Percentiles rank a stretch among this genome's conserved stretches.
Evolutionary conservation across 2,888 invertebrate species (phyloP).

Genomic region (Rugalucina vietnamica): DNA sequence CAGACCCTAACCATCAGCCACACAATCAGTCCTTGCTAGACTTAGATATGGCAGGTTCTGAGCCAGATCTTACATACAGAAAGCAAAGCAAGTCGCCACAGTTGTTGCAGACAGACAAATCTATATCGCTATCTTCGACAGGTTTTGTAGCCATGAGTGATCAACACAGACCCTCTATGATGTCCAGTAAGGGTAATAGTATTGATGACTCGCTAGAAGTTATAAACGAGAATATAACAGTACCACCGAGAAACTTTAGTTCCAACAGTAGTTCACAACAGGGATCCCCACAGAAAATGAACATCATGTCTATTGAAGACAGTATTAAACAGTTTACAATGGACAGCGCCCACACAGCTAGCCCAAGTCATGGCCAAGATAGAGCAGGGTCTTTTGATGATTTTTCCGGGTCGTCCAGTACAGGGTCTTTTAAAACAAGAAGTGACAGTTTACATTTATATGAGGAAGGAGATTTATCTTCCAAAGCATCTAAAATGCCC

Average conservation of each 20-base stretch:
- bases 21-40: neutral
- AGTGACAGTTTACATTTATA: neutral
- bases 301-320: neutral
- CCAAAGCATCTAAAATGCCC: neutral
- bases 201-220: conserved; percentile 32
- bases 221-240: neutral
- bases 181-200: conserved; percentile 25
- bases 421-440: neutral
- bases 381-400: neutral
- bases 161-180: neutral
- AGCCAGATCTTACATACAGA: conserved; percentile 6
- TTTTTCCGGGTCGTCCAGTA: neutral
- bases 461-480: neutral
- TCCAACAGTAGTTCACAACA: neutral
- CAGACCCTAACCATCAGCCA: neutral
- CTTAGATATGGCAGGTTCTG: conserved; percentile 8
- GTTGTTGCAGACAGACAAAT: conserved; percentile 6
- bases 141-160: conserved; percentile 24
- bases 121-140: conserved; percentile 29
- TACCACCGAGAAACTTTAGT: neutral
- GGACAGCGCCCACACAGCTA: conserved; percentile 19
- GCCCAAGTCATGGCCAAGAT: neutral
- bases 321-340: conserved; percentile 43
- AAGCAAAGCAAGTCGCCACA: conserved; percentile 2
- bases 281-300: neutral